These are phyloP conservation scores for Pomatostomus ruficeps DNA, from an alignment of 2,113 vertebrate species.

Conservation along the genomic window DNA sequence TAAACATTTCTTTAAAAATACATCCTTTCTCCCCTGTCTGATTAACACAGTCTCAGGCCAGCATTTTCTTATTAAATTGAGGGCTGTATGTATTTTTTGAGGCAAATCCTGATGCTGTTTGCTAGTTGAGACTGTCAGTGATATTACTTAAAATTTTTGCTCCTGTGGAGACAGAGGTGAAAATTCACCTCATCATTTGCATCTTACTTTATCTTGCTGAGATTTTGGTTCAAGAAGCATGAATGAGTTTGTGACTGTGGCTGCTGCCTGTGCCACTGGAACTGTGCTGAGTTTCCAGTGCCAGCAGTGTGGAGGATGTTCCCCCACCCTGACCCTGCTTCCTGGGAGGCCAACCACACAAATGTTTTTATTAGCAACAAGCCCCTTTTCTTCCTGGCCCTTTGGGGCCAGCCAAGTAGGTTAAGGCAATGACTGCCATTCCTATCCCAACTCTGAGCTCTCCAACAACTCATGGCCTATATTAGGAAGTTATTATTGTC, in stretches of 20 bases:
- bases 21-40: not conserved
- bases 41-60: not conserved
- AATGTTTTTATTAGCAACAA: not conserved
- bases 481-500: not conserved
- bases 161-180: not conserved
- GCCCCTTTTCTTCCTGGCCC: not conserved
- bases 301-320: not conserved
- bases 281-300: not conserved
- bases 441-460: not conserved
- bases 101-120: not conserved
- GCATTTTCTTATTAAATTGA: not conserved
- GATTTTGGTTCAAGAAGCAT: not conserved
- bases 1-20: not conserved
- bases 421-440: not conserved
- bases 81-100: not conserved
- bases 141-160: not conserved
- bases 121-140: not conserved
- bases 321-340: not conserved
- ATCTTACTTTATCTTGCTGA: not conserved
- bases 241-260: not conserved
- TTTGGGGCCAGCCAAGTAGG: not conserved
- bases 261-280: not conserved
- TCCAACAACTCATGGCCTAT: not conserved
- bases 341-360: not conserved
- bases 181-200: not conserved